phyloP scores from a whole-genome alignment of 2,113 vertebrate species.

The Smithornis capensis region DNA sequence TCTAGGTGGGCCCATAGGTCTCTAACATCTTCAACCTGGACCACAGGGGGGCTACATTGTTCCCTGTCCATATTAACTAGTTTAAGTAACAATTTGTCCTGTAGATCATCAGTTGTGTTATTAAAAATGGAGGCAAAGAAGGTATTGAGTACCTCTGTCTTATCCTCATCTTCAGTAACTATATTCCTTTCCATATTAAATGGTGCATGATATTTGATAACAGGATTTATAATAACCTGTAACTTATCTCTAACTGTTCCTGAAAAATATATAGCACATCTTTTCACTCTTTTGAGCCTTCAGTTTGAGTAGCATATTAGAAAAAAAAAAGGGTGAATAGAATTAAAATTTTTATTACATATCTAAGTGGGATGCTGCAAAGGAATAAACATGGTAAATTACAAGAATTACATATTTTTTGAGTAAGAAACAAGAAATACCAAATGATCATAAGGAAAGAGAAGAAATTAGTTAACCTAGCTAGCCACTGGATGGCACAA shows the following conservation, averaged over 20 bases:
- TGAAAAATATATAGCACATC: background rate
- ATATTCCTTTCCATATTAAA: no score
- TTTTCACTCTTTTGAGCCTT: background rate
- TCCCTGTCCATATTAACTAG: no score
- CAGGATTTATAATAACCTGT: background rate
- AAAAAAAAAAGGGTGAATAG: background rate
- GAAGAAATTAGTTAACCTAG: background rate
- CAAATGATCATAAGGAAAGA: background rate
- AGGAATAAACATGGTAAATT: background rate
- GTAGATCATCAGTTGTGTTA: no score
- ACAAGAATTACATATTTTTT: background rate
- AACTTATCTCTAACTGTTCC: background rate
- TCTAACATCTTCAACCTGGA: no score
- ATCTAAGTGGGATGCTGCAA: background rate
- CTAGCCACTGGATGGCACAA: constrained; percentile 65
- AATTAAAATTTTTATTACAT: background rate
- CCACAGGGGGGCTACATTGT: no score
- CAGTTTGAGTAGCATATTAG: background rate
- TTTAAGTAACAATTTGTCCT: no score
- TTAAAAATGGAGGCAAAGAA: no score
- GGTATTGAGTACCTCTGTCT: no score
- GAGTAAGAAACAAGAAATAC: background rate
- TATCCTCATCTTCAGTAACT: no score
- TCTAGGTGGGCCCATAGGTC: no score
- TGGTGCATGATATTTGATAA: background rate